phyloP scores from a whole-genome alignment of 2,113 vertebrate genomes.

The Rhegmatorhina hoffmannsi region DNA sequence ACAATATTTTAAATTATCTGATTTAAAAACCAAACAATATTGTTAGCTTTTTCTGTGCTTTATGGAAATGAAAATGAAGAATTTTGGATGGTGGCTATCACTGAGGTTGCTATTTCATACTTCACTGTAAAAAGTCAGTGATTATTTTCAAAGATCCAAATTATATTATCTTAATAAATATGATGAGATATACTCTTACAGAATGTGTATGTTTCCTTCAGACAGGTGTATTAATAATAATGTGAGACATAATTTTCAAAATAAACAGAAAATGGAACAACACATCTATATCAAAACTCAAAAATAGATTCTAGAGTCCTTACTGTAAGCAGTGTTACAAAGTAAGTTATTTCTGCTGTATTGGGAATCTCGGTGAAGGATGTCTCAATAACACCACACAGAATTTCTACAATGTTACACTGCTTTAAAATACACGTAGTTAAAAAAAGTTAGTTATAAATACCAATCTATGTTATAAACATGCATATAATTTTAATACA shows the following conservation, averaged over 20 bases:
- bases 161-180: constrained; percentile 4
- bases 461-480: not conserved
- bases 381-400: not conserved
- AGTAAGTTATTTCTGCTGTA: not conserved
- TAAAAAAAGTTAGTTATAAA: not conserved
- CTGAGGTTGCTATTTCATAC: constrained; percentile 6
- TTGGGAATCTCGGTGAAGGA: not conserved
- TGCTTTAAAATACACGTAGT: not conserved
- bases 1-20: not conserved
- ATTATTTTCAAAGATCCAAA: constrained; percentile 33
- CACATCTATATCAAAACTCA: not conserved
- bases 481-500: not conserved
- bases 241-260: not conserved
- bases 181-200: constrained; percentile 5
- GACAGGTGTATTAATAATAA: constrained; percentile 20
- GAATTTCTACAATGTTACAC: not conserved
- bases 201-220: not conserved
- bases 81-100: not conserved
- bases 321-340: not conserved
- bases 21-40: constrained; percentile 24
- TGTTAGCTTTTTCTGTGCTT: not conserved
- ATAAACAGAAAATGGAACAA: not conserved
- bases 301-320: not conserved
- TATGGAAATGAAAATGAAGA: constrained; percentile 29
- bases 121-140: constrained; percentile 21